Base-by-base conservation (phyloP, 2,888 invertebrate species). In the Brachyopa scutellaris region DNA sequence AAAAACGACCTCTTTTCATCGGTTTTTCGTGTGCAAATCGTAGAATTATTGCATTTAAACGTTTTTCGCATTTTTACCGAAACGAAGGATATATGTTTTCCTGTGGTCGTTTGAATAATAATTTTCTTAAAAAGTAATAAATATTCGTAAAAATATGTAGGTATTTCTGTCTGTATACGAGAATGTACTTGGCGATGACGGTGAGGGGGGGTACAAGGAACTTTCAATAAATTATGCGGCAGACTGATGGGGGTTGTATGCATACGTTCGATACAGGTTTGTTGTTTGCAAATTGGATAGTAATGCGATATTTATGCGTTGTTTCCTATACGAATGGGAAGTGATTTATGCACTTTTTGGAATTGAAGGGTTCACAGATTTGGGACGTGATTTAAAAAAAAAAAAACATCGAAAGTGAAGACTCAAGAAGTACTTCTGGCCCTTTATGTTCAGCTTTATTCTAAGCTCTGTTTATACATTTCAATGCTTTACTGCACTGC, bases 21-120 rank as follows among this genome's bases (percentile, higher is more conserved):
- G 11, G 11, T n/a, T 29, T 17, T 5, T 21, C 38, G 57, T 59
- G 47, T 59, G 64, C 51, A 70, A 55, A 67, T 61, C 66, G 11
- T 61, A 11, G 49, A 82, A 77, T 77, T 82, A 82, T 82, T 77
- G 77, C 77, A 61, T 72, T 82, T 82, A 70, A 82, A 82, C 70
- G 77, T 70, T 77, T 77, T 64, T 70, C 49, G 49, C 15, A 59
- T 72, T 66, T 73, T 47, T 64, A 11, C 15, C 13, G 51, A 6
- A 19, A n/a, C 31, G n/a, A 11, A 42, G 62, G 9, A n/a, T 2
- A 40, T 57, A 9, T 53, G 45, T 51, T 62, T 69, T 23, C 57
- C 36, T 57, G 62, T 51, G 76, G 76, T 57, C 69, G 55, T 78
- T 66, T 45, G 70, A 70, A 77, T 64, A 70, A 77, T 64, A 70